phyloP scores from a whole-genome alignment of 2,888 invertebrate species.

The Drosophila mimetica region DNA sequence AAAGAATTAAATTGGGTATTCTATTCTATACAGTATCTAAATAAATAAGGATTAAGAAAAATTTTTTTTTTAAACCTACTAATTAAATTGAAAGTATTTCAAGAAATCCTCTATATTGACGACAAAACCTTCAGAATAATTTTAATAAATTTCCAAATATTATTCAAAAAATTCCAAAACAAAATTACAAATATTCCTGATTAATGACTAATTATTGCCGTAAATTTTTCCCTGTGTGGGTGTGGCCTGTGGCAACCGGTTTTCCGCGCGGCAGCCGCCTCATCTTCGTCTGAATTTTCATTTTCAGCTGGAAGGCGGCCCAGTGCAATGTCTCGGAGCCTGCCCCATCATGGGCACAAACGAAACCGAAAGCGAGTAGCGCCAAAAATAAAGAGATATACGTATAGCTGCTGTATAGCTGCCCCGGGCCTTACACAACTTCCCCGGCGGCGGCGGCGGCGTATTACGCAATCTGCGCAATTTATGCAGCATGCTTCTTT shows the following conservation, averaged over 20 bases:
- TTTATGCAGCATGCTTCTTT: conserved; percentile 74
- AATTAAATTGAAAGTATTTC: no score
- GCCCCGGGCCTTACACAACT: conserved; percentile 76
- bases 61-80: no score
- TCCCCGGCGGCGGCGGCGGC: conserved; percentile 50
- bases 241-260: conserved; percentile 38
- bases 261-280: conserved; percentile 17
- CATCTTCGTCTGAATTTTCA: conserved; percentile 8
- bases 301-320: conserved; percentile 9
- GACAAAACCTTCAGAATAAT: no score
- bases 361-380: conserved; percentile 46
- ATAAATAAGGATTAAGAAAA: no score
- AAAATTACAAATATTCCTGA: background rate
- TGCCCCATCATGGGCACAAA: conserved; percentile 27
- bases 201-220: background rate
- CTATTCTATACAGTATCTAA: no score
- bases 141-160: no score
- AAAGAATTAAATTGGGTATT: no score
- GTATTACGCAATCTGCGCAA: conserved; percentile 64
- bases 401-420: conserved; percentile 22
- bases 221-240: conserved; percentile 14
- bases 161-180: no score
- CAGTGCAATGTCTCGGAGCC: conserved; percentile 42
- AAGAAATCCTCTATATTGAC: no score
- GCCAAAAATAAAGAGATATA: conserved; percentile 49